phyloP scores from a whole-genome alignment of 1,140 invertebrate genomes.

The Pseudomyrmex cubaensis region DNA sequence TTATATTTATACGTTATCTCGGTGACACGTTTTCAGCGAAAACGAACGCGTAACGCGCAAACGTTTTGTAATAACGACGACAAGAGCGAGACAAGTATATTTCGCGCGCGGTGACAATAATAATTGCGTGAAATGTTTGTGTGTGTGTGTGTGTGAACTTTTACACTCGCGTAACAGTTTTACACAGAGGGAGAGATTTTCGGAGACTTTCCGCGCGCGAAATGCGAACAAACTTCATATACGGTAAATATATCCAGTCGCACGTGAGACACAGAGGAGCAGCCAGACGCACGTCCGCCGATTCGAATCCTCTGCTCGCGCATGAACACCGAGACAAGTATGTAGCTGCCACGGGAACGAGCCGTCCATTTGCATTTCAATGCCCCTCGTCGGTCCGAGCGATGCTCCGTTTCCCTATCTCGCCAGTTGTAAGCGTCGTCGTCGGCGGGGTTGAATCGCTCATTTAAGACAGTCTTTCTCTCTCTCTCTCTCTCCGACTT shows the following conservation, averaged over 20 bases:
- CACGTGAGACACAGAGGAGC: conserved; percentile 44
- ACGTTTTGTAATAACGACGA: too few relatives aligned
- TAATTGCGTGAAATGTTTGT: too few relatives aligned
- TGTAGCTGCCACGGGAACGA: conserved; percentile 27
- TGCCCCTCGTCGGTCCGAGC: conserved; percentile 74
- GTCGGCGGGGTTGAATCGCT: conserved; percentile 57
- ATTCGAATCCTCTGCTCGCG: conserved; percentile 39
- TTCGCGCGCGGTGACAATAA: too few relatives aligned
- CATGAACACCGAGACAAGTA: conserved; percentile 48
- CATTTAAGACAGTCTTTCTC: conserved; percentile 56
- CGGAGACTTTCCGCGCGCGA: conserved; percentile 19
- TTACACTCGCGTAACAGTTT: too few relatives aligned
- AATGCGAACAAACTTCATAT: background rate
- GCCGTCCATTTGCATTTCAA: conserved; percentile 77
- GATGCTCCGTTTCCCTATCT: conserved; percentile 68
- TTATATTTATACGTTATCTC: too few relatives aligned
- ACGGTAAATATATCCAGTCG: conserved; percentile 46
- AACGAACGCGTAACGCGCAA: too few relatives aligned
- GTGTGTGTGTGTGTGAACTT: too few relatives aligned
- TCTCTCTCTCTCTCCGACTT: conserved; percentile 25
- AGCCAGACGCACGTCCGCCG: conserved; percentile 56
- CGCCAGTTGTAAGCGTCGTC: conserved; percentile 53
- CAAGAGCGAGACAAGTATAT: too few relatives aligned
- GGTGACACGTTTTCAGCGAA: too few relatives aligned
- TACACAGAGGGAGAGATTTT: too few relatives aligned